phyloP scores from a whole-genome alignment of 35 echinoderm and acorn worm species.

The Ophiothrix spiculata region DNA sequence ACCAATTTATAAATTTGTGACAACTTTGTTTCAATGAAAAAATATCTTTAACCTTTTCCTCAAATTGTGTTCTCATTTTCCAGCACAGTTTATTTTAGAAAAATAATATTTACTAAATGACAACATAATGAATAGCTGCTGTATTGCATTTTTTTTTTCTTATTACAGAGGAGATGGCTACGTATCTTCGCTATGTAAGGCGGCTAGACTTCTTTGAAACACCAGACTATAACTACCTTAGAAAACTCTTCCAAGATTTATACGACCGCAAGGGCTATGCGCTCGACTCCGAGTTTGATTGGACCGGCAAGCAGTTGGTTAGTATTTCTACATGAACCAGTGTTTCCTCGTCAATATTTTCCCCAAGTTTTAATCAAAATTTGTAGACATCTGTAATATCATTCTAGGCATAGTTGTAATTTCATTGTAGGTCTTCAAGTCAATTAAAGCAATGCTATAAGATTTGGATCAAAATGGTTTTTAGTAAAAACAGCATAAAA shows the following conservation, averaged over 20 bases:
- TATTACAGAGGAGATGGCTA: slow-evolving; percentile 86
- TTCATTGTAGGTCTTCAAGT: too few relatives aligned
- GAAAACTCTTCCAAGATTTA: slow-evolving; percentile 96
- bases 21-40: too few relatives aligned
- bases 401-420: too few relatives aligned
- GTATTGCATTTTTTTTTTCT: background rate
- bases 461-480: too few relatives aligned
- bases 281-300: slow-evolving; percentile 85
- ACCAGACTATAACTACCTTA: slow-evolving; percentile 96
- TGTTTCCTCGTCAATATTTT: too few relatives aligned
- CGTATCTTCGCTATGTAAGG: slow-evolving; percentile 86
- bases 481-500: too few relatives aligned
- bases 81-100: background rate
- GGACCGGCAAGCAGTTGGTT: slow-evolving; percentile 95
- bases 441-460: too few relatives aligned
- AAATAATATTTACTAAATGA: background rate
- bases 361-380: too few relatives aligned
- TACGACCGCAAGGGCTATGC: slow-evolving; percentile 82
- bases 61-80: background rate
- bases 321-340: slow-evolving; percentile 24
- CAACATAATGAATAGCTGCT: background rate
- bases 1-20: too few relatives aligned
- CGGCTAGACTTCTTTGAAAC: slow-evolving; percentile 99
- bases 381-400: too few relatives aligned
- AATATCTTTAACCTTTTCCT: too few relatives aligned